Percentiles rank a stretch among this genome's conserved stretches.
phyloP scores from a whole-genome alignment of 2,113 vertebrate species.

The Morphnarchus princeps region DNA sequence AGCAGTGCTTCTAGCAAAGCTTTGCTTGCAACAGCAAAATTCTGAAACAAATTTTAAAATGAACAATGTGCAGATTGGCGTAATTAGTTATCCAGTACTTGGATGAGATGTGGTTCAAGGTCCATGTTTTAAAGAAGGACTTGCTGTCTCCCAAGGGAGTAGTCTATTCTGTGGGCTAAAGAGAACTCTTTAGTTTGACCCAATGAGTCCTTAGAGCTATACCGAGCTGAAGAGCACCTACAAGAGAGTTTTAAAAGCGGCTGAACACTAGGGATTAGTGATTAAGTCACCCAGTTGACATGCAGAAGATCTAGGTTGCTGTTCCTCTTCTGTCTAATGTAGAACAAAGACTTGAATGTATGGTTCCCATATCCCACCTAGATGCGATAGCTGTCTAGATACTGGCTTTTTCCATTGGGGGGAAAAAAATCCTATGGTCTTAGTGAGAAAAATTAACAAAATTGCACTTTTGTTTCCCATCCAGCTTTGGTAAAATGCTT shows the following conservation, averaged over 20 bases:
- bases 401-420: neutral
- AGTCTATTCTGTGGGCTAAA: neutral
- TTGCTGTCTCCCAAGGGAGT: neutral
- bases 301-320: neutral
- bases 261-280: neutral
- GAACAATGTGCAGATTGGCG: neutral
- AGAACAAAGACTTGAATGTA: neutral
- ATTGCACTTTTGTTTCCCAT: neutral
- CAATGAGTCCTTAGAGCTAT: neutral
- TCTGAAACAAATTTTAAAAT: neutral
- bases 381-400: neutral
- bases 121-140: neutral
- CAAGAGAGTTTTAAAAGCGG: neutral
- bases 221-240: neutral
- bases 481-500: neutral
- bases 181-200: neutral
- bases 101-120: neutral
- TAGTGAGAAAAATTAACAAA: neutral
- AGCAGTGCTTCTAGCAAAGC: neutral
- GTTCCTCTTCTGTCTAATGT: neutral
- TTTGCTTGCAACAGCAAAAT: neutral
- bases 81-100: neutral
- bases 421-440: neutral
- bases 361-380: neutral
- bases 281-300: neutral